Conservation (phyloP, 92 coral and sea anemone species). For the Blastomussa wellsi region DNA sequence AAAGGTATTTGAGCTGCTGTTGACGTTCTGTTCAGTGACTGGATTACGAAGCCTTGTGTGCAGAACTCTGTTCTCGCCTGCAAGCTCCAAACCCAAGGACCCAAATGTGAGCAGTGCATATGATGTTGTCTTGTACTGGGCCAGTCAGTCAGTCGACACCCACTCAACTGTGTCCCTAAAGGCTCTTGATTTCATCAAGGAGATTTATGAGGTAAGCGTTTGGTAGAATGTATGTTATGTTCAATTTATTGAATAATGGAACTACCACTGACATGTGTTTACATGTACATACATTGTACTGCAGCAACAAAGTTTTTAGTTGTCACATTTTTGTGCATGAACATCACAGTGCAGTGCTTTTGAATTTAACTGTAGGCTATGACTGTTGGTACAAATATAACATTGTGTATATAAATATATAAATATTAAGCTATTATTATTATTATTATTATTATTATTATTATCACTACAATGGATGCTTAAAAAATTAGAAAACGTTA, state of each 20-base stretch:
- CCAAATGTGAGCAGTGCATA: slow-evolving; percentile 63
- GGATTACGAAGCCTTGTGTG: slow-evolving; percentile 72
- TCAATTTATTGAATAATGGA: too few relatives aligned
- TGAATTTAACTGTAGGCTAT: too few relatives aligned
- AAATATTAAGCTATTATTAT: too few relatives aligned
- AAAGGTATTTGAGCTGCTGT: slow-evolving; percentile 86
- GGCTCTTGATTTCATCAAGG: slow-evolving; percentile 91
- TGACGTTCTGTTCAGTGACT: slow-evolving; percentile 87
- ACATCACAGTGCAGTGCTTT: too few relatives aligned
- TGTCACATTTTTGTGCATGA: background rate
- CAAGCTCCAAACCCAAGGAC: slow-evolving; percentile 54
- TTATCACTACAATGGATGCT: too few relatives aligned
- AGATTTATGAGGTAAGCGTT: slow-evolving; percentile 83
- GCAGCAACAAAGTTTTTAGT: background rate
- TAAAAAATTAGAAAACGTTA: too few relatives aligned
- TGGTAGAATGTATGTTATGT: too few relatives aligned
- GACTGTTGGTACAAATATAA: too few relatives aligned
- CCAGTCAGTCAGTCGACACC: slow-evolving; percentile 71
- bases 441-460: too few relatives aligned
- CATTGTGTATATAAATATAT: too few relatives aligned
- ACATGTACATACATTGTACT: background rate
- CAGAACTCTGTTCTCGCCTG: slow-evolving; percentile 63
- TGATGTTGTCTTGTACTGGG: slow-evolving; percentile 80
- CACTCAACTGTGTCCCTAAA: slow-evolving; percentile 79
- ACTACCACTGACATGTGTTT: too few relatives aligned